Base-by-base conservation (phyloP, 2,888 invertebrate species). In the Cryptophagus acutangulus region DNA sequence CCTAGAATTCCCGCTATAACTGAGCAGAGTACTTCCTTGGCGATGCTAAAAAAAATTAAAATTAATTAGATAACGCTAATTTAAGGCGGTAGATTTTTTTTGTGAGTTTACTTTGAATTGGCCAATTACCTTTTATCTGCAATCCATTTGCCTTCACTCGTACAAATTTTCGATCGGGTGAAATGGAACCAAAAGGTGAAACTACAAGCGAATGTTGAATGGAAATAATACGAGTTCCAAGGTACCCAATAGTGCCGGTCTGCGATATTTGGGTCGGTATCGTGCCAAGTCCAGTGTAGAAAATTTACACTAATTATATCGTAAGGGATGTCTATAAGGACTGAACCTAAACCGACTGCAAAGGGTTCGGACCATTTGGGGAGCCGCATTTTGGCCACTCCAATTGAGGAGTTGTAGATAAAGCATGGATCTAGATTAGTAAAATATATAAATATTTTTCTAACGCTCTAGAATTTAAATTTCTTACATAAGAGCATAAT, bases 231-330 rank as follows among this genome's bases (percentile, higher is more conserved):
- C 0, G 85, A 86, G 60, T 82, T 87, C 82, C 84, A 87, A 0
- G 88, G 88, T 14, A 88, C 86, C 81, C 83, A 85, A 66, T 87
- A 87, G 65, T 82, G 81, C 26, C 87, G 74, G 62, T 87, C 87
- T 48, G 62, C 73, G 65, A 82, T 74, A 55, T 81, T 82, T 2
- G 82, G 80, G 62, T 82, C 82, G 0, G 82, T 82, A 58, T 82
- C 82, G 53, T 88, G 87, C 88, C 88, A 89, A 1, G 84, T 82
- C 87, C 87, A 88, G 70, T 87, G 87, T 10, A 87, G 69, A 61
- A 82, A 81, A 63, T 85, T 85, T 8, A 87, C 80, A 1, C 82
- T 79, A 42, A 84, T 79, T 36, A 88, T 84, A 59, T 88, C 87
- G 61, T 85, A 87, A 0, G 88, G 87, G 33, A 87, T 71, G 61